Evolutionary conservation across 2,113 vertebrate species (phyloP), one percentile per base, ranked within the genome.

Genomic region (Microtus oregoni): DNA sequence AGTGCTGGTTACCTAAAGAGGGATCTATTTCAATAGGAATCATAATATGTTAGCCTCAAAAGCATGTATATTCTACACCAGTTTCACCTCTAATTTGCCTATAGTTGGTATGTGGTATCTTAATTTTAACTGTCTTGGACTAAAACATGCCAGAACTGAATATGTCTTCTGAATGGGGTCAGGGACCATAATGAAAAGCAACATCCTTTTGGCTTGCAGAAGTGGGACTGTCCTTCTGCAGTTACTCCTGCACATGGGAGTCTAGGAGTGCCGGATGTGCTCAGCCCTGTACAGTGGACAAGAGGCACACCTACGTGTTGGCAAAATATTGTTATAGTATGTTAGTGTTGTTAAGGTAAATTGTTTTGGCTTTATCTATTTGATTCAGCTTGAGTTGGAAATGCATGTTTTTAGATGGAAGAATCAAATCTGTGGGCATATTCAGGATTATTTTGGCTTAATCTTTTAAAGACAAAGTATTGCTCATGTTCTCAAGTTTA

Each of bases 101-200:
- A n/a, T 26, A 78, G 15, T 47, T 92, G 38, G 67, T 82, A 87
- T 24, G 26, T 61, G 65, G 3, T 20, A 35, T 81, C 30, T 91
- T 38, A 83, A 28, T 70, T 94, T 87, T 77, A 93, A 91, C 68
- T 70, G 44, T 72, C n/a, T 82, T 86, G 20, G 11, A 58, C 5
- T 89, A 68, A 96, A 94, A 86, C 11, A 78, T n/a, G 11, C 79
- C 52, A 72, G 55, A 96, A 90, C 11, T 55, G 70, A 79, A 81
- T 72, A 19, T 4, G 26, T 65, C 12, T 13, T n/a, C 35, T 75
- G 86, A 61, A 68, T 44, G 61, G 94, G 30, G 44, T 61, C 28
- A 67, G 50, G 58, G 15, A 67, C 22, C 8, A 4, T 7, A 44
- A 41, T 63, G 30, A 19, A 77, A 86, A 88, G 50, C 4, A 35